These are phyloP conservation scores for Augochlora pura DNA, from an alignment of 1,140 invertebrate genomes.

Conservation along the genomic window DNA sequence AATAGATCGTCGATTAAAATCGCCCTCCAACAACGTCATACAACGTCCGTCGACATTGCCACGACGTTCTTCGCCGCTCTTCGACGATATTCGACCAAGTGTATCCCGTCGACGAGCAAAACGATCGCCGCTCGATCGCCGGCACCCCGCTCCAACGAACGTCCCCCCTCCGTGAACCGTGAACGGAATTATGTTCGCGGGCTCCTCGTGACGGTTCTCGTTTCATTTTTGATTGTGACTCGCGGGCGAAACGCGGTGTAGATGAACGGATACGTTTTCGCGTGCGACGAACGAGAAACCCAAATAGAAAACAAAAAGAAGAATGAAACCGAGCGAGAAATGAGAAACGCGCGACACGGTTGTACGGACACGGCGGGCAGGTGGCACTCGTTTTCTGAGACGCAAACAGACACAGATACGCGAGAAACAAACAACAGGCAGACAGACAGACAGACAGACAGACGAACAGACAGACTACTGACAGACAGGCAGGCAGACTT, in stretches of 20 bases:
- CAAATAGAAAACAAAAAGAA: no score
- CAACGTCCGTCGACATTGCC: no score
- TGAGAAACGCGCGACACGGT: slow-evolving; percentile 8
- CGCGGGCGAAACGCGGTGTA: no score
- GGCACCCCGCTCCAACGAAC: no score
- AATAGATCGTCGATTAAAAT: no score
- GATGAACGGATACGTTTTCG: background rate
- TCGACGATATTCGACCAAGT: background rate
- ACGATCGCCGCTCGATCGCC: no score
- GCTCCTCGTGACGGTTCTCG: background rate
- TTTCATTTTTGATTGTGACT: background rate
- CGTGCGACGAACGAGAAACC: background rate
- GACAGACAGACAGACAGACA: slow-evolving; percentile 48
- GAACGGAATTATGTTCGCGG: background rate
- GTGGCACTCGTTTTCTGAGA: slow-evolving; percentile 62
- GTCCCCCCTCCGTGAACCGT: no score
- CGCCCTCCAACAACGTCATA: no score
- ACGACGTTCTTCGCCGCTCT: background rate
- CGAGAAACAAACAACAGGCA: slow-evolving; percentile 54
- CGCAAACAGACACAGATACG: slow-evolving; percentile 49
- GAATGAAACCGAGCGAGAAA: background rate
- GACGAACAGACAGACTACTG: slow-evolving; percentile 43
- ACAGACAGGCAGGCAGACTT: slow-evolving; percentile 55
- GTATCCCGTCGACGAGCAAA: background rate
- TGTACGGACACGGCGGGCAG: slow-evolving; percentile 57